Base-by-base conservation (phyloP, 2,797 vertebrate species). In the Cichlasoma orientale region DNA sequence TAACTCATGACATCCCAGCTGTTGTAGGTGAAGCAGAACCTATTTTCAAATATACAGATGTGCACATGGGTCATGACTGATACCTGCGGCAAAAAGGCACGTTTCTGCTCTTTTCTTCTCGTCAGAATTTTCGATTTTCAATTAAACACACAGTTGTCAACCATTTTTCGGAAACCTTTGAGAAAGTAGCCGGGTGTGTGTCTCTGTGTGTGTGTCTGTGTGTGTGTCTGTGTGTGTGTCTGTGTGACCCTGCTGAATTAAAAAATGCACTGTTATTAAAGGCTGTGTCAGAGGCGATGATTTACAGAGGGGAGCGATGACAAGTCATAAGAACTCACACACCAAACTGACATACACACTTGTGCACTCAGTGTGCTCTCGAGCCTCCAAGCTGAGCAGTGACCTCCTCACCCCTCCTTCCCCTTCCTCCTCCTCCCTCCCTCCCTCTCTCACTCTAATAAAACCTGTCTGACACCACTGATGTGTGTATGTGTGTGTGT, bases 241-340 rank as follows among this genome's bases (percentile, higher is more conserved):
- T 56, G 75, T 38, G 85, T 41, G 56, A 93, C 93, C 93, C 92
- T 89, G 88, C 79, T 87, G 94, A 95, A 95, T 95, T 94, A 92
- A 95, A 95, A 95, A 96, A 66, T 93, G 94, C 92, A 89, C 93
- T 93, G 94, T 96, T 95, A 95, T 95, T 96, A 95, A 95, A 96
- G 93, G 81, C 94, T 91, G 89, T 93, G 95, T 95, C 94, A 93
- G 90, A 93, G 92, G 91, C 89, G 90, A 95, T 96, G 96, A 96
- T 97, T 97, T 97, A 96, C 91, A 87, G 94, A 92, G 69, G 89
- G 76, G 82, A 90, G 90, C 76, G 95, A 96, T 96, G 96, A 97
- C 95, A 96, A 94, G 93, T 94, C 91, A 78, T 94, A 92, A 95
- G 94, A 95, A 94, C 94, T 93, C 94, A 89, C 91, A 94, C 92